These are phyloP conservation scores for Aleadryas rufinucha DNA, from an alignment of 2,113 vertebrate species.

Conservation along the genomic window DNA sequence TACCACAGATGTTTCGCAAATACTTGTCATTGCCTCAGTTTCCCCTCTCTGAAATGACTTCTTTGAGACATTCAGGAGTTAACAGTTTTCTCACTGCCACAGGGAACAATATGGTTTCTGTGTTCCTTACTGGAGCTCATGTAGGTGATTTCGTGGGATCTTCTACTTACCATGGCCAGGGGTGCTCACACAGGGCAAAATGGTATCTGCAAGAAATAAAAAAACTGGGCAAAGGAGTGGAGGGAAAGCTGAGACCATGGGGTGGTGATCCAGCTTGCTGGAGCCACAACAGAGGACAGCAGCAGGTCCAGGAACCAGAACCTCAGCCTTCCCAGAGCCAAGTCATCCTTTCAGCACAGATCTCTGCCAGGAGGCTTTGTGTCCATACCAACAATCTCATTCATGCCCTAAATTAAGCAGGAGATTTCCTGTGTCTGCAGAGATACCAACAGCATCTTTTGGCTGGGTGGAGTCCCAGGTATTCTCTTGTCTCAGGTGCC, in stretches of 20 bases:
- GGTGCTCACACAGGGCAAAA: not conserved
- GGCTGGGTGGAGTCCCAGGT: not conserved
- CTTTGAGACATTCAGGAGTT: not conserved
- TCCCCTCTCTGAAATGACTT: not conserved
- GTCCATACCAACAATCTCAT: not conserved
- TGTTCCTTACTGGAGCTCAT: not conserved
- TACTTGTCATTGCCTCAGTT: not conserved
- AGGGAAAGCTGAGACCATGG: not conserved
- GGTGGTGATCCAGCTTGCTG: not conserved
- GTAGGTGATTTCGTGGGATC: not conserved
- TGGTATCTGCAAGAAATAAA: not conserved
- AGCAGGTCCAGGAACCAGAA: not conserved
- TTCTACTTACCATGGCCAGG: not conserved
- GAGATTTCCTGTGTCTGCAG: not conserved
- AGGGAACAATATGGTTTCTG: not conserved
- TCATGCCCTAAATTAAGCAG: not conserved
- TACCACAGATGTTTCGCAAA: not conserved
- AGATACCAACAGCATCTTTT: not conserved
- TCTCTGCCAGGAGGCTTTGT: not conserved
- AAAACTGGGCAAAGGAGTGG: not conserved
- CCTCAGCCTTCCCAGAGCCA: not conserved
- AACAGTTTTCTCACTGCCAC: not conserved
- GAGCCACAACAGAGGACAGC: not conserved
- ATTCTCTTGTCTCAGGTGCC: not conserved
- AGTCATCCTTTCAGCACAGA: not conserved